Evolutionary conservation across 2,797 vertebrate genomes (phyloP).

Genomic region (Fringilla coelebs): DNA sequence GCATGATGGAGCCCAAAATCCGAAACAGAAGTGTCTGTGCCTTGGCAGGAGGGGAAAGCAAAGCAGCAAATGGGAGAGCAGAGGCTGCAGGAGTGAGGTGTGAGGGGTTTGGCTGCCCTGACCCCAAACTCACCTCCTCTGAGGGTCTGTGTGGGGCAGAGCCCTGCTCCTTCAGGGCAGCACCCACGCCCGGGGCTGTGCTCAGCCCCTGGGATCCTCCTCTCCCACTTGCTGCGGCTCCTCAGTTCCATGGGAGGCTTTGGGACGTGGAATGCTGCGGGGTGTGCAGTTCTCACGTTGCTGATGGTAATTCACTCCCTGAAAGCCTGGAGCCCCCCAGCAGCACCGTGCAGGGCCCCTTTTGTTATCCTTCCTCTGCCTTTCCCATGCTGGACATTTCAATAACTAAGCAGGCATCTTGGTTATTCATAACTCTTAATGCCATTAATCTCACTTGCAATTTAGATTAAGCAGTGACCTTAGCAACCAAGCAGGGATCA

Average conservation of each 20-base stretch:
- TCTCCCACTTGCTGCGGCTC: neutral
- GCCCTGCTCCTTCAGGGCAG: rapidly evolving
- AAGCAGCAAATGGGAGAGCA: neutral
- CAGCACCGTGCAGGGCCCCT: neutral
- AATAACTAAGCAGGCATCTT: neutral
- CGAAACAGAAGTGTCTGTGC: neutral
- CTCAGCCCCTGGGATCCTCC: neutral
- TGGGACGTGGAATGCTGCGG: neutral
- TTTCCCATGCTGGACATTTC: neutral
- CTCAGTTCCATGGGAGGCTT: neutral
- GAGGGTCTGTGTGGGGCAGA: neutral
- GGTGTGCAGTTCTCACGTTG: neutral
- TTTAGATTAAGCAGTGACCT: slow-evolving; percentile 30
- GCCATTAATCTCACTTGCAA: slow-evolving; percentile 22
- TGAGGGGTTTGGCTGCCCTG: neutral
- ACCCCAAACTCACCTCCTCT: neutral
- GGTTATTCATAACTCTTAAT: slow-evolving; percentile 23
- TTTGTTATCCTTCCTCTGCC: neutral
- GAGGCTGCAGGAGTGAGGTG: rapidly evolving
- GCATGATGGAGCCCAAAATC: neutral
- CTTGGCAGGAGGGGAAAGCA: neutral
- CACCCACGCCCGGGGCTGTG: rapidly evolving
- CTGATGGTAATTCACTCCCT: neutral
- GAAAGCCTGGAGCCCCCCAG: neutral
- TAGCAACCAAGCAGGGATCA: neutral